These are phyloP conservation scores for Crocuta crocuta DNA, from an alignment of 2,113 vertebrate species.

Conservation along the genomic window DNA sequence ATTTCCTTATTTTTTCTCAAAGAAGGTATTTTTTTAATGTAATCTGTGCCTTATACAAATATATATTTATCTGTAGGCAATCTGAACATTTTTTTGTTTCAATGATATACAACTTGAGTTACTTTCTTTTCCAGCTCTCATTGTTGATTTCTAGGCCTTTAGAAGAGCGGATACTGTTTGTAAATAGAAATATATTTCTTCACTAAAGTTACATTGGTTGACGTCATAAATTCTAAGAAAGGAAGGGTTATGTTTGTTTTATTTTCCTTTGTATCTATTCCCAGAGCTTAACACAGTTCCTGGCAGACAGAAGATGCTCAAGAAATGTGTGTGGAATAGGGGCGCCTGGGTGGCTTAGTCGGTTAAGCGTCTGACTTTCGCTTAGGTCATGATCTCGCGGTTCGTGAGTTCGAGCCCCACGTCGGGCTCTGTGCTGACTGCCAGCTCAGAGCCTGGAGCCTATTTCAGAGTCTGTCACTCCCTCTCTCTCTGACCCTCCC, in stretches of 20 bases:
- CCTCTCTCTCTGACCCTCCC: no score
- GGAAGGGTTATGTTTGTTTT: not conserved
- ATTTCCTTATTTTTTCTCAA: constrained; percentile 29
- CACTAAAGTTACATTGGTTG: not conserved
- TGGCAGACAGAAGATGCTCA: not conserved
- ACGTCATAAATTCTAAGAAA: not conserved
- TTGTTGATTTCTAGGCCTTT: constrained; percentile 14
- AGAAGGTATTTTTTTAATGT: not conserved
- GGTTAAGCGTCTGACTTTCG: no score
- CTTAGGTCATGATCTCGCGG: no score
- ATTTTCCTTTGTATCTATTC: not conserved
- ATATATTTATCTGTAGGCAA: not conserved
- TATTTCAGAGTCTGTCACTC: no score
- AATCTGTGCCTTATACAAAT: not conserved
- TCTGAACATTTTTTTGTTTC: constrained; percentile 19
- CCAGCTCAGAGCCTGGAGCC: no score
- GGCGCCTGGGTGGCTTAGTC: no score
- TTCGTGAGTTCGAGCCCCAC: no score
- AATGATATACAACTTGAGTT: not conserved
- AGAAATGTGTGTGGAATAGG: not conserved
- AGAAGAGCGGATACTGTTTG: not conserved
- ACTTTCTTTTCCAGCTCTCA: constrained; percentile 26
- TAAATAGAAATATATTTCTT: constrained; percentile 44
- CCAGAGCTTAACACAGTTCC: not conserved
- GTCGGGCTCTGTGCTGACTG: no score